These are phyloP conservation scores for Paralichthys olivaceus DNA, from an alignment of 2,113 vertebrate species.

Conservation along the genomic window DNA sequence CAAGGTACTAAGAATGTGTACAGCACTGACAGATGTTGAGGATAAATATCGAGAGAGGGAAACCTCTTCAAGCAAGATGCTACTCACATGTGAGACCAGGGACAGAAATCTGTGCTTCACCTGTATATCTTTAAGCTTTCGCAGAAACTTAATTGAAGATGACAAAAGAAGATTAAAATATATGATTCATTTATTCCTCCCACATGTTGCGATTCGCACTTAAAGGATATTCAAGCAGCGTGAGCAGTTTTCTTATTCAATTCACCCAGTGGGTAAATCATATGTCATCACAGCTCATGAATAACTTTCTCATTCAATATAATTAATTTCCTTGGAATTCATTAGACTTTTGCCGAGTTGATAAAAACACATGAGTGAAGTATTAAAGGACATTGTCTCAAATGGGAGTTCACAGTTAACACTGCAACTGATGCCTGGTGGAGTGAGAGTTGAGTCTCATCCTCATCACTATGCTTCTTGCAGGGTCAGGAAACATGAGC, in stretches of 20 bases:
- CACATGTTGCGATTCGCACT: constrained; percentile 6
- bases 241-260: constrained; percentile 35
- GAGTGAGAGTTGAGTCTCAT: constrained; percentile 9
- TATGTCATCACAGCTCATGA: constrained; percentile 34
- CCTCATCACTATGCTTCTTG: constrained; percentile 43
- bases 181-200: constrained; percentile 28
- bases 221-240: constrained; percentile 16
- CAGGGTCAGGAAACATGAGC: constrained; percentile 65
- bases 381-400: constrained; percentile 15
- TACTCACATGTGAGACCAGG: background rate
- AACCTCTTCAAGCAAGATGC: background rate
- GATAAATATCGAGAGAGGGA: background rate
- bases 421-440: background rate
- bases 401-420: constrained; percentile 7
- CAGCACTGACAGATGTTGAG: background rate
- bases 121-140: background rate
- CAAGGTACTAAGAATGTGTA: constrained; percentile 14
- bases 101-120: background rate
- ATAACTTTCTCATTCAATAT: constrained; percentile 36
- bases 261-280: constrained; percentile 20
- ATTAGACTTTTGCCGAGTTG: background rate
- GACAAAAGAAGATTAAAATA: constrained; percentile 34
- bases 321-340: constrained; percentile 11
- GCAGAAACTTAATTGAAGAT: background rate
- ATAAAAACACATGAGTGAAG: constrained; percentile 20